Evolutionary conservation across 2,113 vertebrate species (phyloP).

Genomic region (Oreochromis niloticus): DNA sequence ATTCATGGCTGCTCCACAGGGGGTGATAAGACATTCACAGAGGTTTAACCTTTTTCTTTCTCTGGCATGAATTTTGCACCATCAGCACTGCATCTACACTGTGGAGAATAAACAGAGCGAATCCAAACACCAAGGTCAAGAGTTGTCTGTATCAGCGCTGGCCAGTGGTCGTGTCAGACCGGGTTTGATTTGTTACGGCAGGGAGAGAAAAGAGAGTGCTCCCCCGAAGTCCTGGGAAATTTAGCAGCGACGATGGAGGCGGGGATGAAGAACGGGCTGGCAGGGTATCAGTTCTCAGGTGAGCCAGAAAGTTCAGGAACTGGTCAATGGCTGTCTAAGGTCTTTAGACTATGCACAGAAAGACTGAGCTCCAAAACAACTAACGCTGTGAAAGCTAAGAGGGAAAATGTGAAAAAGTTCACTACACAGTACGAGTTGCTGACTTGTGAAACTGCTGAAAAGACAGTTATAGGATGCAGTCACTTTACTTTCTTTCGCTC

Average conservation of each 20-base stretch:
- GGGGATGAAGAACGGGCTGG: background rate
- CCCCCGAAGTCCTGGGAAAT: constrained; percentile 55
- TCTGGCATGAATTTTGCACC: background rate
- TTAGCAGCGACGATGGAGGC: constrained; percentile 7
- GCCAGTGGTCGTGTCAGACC: constrained; percentile 6
- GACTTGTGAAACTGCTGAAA: background rate
- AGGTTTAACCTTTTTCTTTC: constrained; percentile 28
- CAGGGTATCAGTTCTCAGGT: constrained; percentile 36
- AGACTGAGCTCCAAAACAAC: background rate
- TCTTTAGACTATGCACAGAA: background rate
- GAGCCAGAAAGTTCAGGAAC: constrained; percentile 19
- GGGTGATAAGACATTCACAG: constrained; percentile 4
- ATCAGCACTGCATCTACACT: background rate
- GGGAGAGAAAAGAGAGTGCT: constrained; percentile 37
- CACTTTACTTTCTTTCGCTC: background rate
- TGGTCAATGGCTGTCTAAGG: constrained; percentile 30
- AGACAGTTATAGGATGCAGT: background rate
- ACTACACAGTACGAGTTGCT: background rate
- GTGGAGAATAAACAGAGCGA: background rate
- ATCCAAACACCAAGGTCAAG: constrained; percentile 27
- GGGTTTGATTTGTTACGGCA: constrained; percentile 44
- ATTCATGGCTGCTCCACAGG: constrained; percentile 13
- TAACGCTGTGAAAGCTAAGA: background rate
- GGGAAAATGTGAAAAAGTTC: background rate
- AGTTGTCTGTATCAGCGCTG: background rate